Evolutionary conservation across 2,113 vertebrate species (phyloP).

Genomic region (Microcebus lehilahytsara): DNA sequence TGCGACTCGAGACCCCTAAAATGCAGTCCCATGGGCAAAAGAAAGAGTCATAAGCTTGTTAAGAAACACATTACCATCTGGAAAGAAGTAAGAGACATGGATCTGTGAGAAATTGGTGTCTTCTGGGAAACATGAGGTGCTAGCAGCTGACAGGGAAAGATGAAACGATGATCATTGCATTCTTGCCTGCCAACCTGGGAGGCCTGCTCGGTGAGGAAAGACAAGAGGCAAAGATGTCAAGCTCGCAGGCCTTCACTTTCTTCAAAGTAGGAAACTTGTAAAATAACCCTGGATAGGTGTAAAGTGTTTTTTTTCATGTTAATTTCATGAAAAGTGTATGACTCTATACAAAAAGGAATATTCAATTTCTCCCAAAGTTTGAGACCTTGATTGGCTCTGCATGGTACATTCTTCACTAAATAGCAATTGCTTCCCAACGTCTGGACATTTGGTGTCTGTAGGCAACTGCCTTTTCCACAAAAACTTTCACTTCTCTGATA

Average conservation of each 20-base stretch:
- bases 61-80: conserved; percentile 74
- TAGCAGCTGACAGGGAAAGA: conserved; percentile 23
- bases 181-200: conserved; percentile 31
- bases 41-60: conserved; percentile 68
- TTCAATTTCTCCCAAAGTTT: background rate
- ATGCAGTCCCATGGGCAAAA: background rate
- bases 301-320: background rate
- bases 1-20: conserved; percentile 66
- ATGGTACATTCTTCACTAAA: conserved; percentile 52
- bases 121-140: conserved; percentile 51
- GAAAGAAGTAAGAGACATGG: conserved; percentile 48
- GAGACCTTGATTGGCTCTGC: conserved; percentile 53
- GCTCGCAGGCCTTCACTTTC: conserved; percentile 13
- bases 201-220: background rate
- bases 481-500: background rate
- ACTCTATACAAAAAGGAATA: background rate
- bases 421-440: background rate
- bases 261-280: background rate
- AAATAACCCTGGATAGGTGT: background rate
- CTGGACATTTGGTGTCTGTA: background rate
- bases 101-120: conserved; percentile 59
- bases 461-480: background rate
- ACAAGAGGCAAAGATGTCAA: background rate
- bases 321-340: background rate
- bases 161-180: background rate